Evolutionary conservation across 2,888 invertebrate genomes (phyloP).

Genomic region (Peribatodes rhomboidaria): DNA sequence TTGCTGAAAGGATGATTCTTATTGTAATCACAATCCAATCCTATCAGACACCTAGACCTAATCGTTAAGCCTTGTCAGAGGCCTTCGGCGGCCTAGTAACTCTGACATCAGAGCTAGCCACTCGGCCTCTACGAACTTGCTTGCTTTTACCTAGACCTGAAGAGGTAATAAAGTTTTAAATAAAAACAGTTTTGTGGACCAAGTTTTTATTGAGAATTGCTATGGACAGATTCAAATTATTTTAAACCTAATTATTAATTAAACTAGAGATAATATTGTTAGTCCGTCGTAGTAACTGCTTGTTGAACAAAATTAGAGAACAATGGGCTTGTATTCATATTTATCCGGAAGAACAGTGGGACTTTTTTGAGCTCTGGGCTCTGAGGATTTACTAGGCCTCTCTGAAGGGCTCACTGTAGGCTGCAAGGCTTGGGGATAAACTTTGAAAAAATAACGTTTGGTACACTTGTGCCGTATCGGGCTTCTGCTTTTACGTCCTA

Average conservation of each 20-base stretch:
- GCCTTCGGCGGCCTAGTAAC: too few relatives aligned
- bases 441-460: slow-evolving; percentile 27
- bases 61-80: too few relatives aligned
- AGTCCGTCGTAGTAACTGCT: not conserved
- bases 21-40: slow-evolving; percentile 60
- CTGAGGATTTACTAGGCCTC: not conserved
- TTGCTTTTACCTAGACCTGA: too few relatives aligned
- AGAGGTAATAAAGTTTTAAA: slow-evolving; percentile 34
- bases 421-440: slow-evolving; percentile 49
- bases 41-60: slow-evolving; percentile 25
- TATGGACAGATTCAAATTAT: slow-evolving; percentile 32
- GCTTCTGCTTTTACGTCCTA: slow-evolving; percentile 9
- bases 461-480: slow-evolving; percentile 23
- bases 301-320: not conserved
- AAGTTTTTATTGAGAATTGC: slow-evolving; percentile 51
- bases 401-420: slow-evolving; percentile 39
- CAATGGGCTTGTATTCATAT: not conserved
- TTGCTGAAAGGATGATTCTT: slow-evolving; percentile 73
- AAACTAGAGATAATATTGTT: not conserved
- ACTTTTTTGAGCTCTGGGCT: not conserved
- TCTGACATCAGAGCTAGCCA: too few relatives aligned
- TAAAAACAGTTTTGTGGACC: slow-evolving; percentile 44
- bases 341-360: not conserved
- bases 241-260: not conserved
- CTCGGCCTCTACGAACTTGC: too few relatives aligned